phyloP scores from a whole-genome alignment of 2,888 invertebrate genomes.

The Aporophyla lueneburgensis region DNA sequence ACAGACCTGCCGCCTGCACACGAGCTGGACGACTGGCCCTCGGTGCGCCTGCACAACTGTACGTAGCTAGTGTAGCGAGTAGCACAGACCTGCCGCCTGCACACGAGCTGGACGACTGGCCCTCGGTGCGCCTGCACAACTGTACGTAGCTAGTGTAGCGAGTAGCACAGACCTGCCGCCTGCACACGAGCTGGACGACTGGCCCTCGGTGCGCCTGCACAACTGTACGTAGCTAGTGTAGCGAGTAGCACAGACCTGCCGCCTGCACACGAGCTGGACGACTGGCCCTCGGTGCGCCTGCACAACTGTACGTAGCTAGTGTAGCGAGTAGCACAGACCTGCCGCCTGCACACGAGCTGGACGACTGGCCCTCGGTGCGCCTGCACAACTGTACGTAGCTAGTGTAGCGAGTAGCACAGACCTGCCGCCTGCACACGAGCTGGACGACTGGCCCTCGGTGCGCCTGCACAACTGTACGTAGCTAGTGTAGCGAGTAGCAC shows the following conservation, averaged over 20 bases:
- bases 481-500: slow-evolving; percentile 13
- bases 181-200: background rate
- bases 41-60: slow-evolving; percentile 28
- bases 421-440: background rate
- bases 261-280: slow-evolving; percentile 48
- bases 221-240: slow-evolving; percentile 17
- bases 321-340: background rate
- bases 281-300: slow-evolving; percentile 83
- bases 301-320: slow-evolving; percentile 67
- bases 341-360: background rate
- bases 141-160: slow-evolving; percentile 45
- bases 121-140: slow-evolving; percentile 43
- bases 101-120: background rate
- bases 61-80: slow-evolving; percentile 24
- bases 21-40: slow-evolving; percentile 6
- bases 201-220: slow-evolving; percentile 16
- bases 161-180: background rate
- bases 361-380: slow-evolving; percentile 31
- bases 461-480: slow-evolving; percentile 49
- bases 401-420: slow-evolving; percentile 3
- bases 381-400: slow-evolving; percentile 44
- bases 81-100: background rate
- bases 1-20: background rate
- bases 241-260: slow-evolving; percentile 36
- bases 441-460: slow-evolving; percentile 24